A percentile compares a stretch with the other conserved stretches of the same genome.
Conservation (phyloP, 2,797 vertebrate genomes). For the Characodon lateralis region DNA sequence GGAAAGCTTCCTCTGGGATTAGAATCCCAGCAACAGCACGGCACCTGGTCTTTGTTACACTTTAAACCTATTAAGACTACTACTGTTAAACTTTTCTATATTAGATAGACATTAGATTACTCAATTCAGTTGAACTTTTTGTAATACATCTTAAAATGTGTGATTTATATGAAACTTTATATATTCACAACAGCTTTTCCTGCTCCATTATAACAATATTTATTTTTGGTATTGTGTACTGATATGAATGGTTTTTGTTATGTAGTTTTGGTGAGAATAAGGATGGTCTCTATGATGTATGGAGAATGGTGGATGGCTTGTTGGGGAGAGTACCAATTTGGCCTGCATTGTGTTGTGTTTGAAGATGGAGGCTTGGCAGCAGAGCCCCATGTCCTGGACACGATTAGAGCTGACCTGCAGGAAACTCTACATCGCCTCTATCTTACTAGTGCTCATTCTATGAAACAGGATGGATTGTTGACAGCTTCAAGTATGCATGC, state of each 20-base stretch:
- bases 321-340: not conserved
- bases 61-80: not conserved
- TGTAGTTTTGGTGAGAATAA: too few relatives aligned
- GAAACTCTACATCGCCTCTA: too few relatives aligned
- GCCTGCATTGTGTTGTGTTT: not conserved
- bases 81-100: not conserved
- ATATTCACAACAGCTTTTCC: not conserved
- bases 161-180: not conserved
- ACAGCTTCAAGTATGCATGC: too few relatives aligned
- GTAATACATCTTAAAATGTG: not conserved
- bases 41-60: constrained; percentile 34
- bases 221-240: not conserved
- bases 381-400: too few relatives aligned
- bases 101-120: not conserved
- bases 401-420: too few relatives aligned
- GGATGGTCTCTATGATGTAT: too few relatives aligned
- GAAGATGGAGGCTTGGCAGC: too few relatives aligned
- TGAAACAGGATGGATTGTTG: too few relatives aligned
- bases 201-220: not conserved
- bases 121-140: not conserved
- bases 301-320: not conserved
- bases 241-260: too few relatives aligned
- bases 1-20: constrained; percentile 36
- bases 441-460: too few relatives aligned
- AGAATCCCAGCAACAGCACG: constrained; percentile 12